Evolutionary conservation across 1,140 invertebrate genomes (phyloP).

Genomic region (Zaprionus tsacasi): DNA sequence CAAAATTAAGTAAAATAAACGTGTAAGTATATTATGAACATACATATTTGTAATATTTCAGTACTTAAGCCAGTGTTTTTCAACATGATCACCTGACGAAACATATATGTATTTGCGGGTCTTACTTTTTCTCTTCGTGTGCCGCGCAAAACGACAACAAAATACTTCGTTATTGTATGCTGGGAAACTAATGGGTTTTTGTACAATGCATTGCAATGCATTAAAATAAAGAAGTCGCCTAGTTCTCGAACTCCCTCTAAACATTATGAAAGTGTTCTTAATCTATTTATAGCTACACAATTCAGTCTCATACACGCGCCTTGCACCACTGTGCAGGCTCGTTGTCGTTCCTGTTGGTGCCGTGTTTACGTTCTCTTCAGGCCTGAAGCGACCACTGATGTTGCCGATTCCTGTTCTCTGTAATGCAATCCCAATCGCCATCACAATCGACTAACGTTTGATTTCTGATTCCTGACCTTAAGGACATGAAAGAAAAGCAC

Average conservation of each 20-base stretch:
- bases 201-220: too few relatives aligned
- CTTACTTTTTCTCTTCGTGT: too few relatives aligned
- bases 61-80: too few relatives aligned
- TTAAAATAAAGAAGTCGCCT: too few relatives aligned
- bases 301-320: neutral
- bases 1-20: neutral
- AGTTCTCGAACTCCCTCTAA: too few relatives aligned
- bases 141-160: neutral
- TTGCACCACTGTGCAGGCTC: slow-evolving; percentile 18
- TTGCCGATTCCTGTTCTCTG: slow-evolving; percentile 48
- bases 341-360: slow-evolving; percentile 14
- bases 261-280: too few relatives aligned
- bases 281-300: neutral
- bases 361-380: slow-evolving; percentile 48
- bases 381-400: slow-evolving; percentile 32
- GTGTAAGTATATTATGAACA: too few relatives aligned
- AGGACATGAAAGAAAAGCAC: slow-evolving; percentile 22
- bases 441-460: slow-evolving; percentile 39
- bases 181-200: too few relatives aligned
- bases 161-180: too few relatives aligned
- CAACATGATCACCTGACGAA: too few relatives aligned
- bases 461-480: slow-evolving; percentile 46
- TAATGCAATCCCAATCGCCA: slow-evolving; percentile 44
- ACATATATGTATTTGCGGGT: too few relatives aligned
- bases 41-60: too few relatives aligned